Evolutionary conservation across 1,140 invertebrate species (phyloP).

Genomic region (Drosophila sproati): DNA sequence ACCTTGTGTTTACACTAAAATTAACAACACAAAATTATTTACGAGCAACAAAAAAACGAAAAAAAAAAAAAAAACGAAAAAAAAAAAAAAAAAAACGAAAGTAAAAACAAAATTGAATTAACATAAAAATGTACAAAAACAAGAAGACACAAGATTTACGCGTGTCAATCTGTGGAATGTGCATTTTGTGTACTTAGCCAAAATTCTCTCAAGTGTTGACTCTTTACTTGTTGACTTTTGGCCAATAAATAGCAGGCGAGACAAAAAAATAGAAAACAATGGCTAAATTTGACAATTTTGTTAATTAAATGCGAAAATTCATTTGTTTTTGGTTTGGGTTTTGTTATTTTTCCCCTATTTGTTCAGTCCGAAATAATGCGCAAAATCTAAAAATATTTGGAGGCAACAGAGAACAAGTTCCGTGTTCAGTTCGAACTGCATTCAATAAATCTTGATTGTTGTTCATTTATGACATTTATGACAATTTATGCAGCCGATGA

Average conservation of each 20-base stretch:
- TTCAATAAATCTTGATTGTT: constrained; percentile 21
- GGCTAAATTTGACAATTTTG: constrained; percentile 47
- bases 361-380: neutral
- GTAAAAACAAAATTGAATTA: constrained; percentile 29
- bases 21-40: constrained; percentile 30
- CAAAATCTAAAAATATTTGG: constrained; percentile 23
- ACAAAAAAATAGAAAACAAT: constrained; percentile 30
- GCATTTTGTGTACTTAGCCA: constrained; percentile 16
- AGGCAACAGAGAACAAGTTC: constrained; percentile 16
- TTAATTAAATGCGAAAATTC: constrained; percentile 40
- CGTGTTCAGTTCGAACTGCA: constrained; percentile 6
- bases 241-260: neutral
- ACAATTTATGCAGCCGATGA: constrained; percentile 68
- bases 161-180: constrained; percentile 57
- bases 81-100: constrained; percentile 20
- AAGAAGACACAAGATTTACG: constrained; percentile 51
- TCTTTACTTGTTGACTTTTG: constrained; percentile 18
- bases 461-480: constrained; percentile 48
- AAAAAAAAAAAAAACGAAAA: constrained; percentile 13
- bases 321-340: neutral
- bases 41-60: constrained; percentile 2
- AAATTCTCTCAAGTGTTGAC: constrained; percentile 32
- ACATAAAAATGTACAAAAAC: constrained; percentile 34
- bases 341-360: neutral
- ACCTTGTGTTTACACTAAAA: constrained; percentile 27